Base-by-base conservation (phyloP, 2,113 vertebrate species). In the Bubo scandiacus region DNA sequence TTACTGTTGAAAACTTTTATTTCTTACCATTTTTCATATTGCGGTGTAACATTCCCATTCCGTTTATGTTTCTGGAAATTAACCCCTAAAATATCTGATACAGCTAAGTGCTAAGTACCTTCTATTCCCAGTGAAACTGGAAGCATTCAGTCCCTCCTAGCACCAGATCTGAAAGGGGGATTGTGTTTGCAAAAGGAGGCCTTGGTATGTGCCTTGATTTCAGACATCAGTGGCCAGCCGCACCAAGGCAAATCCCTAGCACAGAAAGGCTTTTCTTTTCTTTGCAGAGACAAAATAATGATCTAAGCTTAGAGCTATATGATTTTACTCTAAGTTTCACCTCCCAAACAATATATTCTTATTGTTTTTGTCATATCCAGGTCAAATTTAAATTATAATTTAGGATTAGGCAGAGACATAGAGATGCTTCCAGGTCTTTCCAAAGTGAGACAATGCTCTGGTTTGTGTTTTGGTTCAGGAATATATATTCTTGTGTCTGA, bases 261-360 rank as follows among this genome's bases (percentile, higher is more conserved):
- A 95, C 95, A 97, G 94, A 97, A 97, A 96, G 94, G 54, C 86
- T 78, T 96, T 94, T 96, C 80, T 72, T 88, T 85, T 92, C 94
- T 94, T 93, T 94, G 79, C 94, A 73, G 88, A 81, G 57, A 75
- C 79, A 66, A 84, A 93, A 90, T 70, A 81, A 43, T 80, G 77
- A 85, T 81, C 55, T 74, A 92, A 94, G 79, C 86, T 82, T 86
- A 93, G 92, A 94, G 71, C 58, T 54, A 16, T 81, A 75, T 81
- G 94, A 92, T 91, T 80, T 87, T 73, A 57, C 86, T 83, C 95
- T 67, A 51, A 94, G 78, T 92, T 97, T 96, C 89, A 90, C 81
- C 96, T 94, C 78, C 72, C 14, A 59, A 91, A 92, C 86, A 95
- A 83, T 71, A 67, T 97, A 71, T 67, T 86, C 82, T 66, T 59